These are phyloP conservation scores for Otis tarda DNA, from an alignment of 2,113 vertebrate species.

Conservation along the genomic window DNA sequence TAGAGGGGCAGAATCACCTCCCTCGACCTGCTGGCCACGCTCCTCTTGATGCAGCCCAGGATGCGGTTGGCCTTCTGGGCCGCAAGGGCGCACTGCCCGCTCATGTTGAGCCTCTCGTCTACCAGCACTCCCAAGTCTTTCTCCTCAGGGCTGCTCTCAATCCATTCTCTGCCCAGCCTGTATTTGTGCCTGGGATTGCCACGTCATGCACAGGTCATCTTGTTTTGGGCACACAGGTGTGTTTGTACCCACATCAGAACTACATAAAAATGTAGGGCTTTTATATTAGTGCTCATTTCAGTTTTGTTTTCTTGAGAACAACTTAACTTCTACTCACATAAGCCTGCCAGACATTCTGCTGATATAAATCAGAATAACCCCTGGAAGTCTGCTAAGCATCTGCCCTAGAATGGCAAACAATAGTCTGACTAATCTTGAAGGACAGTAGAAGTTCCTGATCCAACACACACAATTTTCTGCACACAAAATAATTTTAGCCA, in stretches of 20 bases:
- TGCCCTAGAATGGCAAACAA: not conserved
- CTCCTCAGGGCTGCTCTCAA: no score
- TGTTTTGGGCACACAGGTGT: not conserved
- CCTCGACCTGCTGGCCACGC: no score
- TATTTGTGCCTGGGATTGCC: no score
- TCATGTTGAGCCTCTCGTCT: no score
- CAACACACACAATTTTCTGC: not conserved
- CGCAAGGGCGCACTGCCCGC: no score
- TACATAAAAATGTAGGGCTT: accelerated
- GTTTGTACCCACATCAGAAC: not conserved
- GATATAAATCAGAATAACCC: not conserved
- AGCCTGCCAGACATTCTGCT: not conserved
- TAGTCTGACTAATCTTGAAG: not conserved
- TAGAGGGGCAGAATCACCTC: no score
- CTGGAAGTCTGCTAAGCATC: not conserved
- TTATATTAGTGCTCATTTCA: not conserved
- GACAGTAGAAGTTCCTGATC: not conserved
- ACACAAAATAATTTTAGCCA: not conserved
- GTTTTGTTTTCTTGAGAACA: not conserved
- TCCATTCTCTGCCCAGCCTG: no score
- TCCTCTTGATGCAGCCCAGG: no score
- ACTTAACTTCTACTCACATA: not conserved
- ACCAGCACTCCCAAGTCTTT: no score
- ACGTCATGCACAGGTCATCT: not conserved
- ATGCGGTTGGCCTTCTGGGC: no score